Evolutionary conservation across 2,888 invertebrate species (phyloP), one percentile per base, ranked within the genome.

Genomic region (Orthosia gracilis): DNA sequence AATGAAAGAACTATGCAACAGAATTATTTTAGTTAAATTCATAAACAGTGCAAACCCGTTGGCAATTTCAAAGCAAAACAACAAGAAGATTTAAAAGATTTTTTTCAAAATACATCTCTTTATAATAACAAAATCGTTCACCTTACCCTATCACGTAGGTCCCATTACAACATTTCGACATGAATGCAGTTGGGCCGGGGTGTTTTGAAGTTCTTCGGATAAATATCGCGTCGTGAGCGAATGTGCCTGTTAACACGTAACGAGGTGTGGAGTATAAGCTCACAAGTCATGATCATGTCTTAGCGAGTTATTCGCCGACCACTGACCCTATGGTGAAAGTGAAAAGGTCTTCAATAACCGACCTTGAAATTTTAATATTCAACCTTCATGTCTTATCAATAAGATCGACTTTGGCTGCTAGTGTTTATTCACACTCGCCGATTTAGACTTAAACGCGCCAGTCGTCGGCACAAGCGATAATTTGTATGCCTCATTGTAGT

Each of bases 271-370:
- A 96, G 92, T 94, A 94, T 95, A 94, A 94, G 93, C 95, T 94
- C 94, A 95, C 95, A 94, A 96, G 96, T 95, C 96, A 96, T 95
- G 96, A 96, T 94, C 95, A 95, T 95, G 96, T 95, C 96, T 96
- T 94, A 94, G 91, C 95, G 89, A 95, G 95, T 95, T 96, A 95
- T 96, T 92, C 94, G 93, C 94, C 95, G 95, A 96, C 94, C 96
- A 94, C 94, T 96, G 96, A 96, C 95, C 95, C 88, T 90, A 77
- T 70, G 71, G 85, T 80, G 80, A 90, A 91, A 89, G 87, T 84
- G 83, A 92, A 92, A 95, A 94, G 87, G 89, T 85, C 90, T 86
- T 89, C 84, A 87, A 81, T 74, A 80, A 77, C 72, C 17, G 54
- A 72, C 65, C 70, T 76, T 77, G 50, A 64, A 66, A 47, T 62